Evolutionary conservation across 2,888 invertebrate species (phyloP).

Genomic region (Ptychoptera albimana): DNA sequence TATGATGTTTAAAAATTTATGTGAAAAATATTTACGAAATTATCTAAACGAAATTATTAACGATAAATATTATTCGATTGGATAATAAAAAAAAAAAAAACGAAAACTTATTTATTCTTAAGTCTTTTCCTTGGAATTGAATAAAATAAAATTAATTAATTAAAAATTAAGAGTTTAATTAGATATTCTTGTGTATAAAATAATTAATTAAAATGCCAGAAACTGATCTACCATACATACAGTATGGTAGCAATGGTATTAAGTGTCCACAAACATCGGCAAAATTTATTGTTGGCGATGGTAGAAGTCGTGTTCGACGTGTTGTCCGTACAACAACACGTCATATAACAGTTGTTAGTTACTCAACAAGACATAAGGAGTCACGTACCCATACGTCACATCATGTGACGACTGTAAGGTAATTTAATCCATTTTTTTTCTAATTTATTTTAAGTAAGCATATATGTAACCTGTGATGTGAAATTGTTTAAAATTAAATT

Average conservation of each 20-base stretch:
- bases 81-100: too few species aligned
- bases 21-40: too few species aligned
- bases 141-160: too few species aligned
- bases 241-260: conserved; percentile 22
- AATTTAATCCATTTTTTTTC: conserved; percentile 15
- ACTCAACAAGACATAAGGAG: conserved; percentile 30
- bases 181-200: too few species aligned
- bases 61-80: too few species aligned
- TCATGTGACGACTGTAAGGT: conserved; percentile 33
- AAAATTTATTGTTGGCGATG: conserved; percentile 30
- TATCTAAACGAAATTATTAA: too few species aligned
- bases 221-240: conserved; percentile 23
- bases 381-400: conserved; percentile 30
- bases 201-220: conserved; percentile 7
- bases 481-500: too few species aligned
- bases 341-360: conserved; percentile 31
- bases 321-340: conserved; percentile 30
- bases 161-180: too few species aligned
- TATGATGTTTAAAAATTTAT: too few species aligned
- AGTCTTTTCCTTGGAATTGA: too few species aligned
- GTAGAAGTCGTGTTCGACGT: conserved; percentile 28
- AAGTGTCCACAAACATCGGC: conserved; percentile 20
- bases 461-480: too few species aligned
- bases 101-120: too few species aligned
- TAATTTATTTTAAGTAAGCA: background rate